phyloP scores from a whole-genome alignment of 2,797 vertebrate genomes.

The Tympanoctomys barrerae region DNA sequence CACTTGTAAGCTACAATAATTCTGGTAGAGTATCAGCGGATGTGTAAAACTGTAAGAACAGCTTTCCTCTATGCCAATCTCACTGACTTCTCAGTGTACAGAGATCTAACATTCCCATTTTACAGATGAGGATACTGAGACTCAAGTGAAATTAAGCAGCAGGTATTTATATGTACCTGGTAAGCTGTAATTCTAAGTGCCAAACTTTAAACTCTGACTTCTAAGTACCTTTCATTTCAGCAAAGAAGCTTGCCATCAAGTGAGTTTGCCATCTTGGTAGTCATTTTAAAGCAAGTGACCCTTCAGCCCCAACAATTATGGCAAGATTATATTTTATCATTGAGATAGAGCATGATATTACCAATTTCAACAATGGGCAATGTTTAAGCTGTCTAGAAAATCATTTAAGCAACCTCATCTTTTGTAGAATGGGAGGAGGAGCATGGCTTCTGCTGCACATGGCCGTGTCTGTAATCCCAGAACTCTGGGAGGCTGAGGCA shows the following conservation, averaged over 20 bases:
- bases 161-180: not conserved
- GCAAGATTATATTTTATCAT: not conserved
- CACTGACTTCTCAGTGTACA: conserved; percentile 4
- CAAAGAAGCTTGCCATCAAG: not conserved
- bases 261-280: not conserved
- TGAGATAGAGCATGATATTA: not conserved
- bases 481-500: not conserved
- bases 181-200: not conserved
- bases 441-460: not conserved
- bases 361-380: not conserved
- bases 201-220: not conserved
- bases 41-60: conserved; percentile 18
- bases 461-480: too few species aligned
- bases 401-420: not conserved
- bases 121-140: conserved; percentile 33
- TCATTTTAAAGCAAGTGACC: not conserved
- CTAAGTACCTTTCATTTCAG: not conserved
- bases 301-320: not conserved
- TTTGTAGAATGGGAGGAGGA: conserved; percentile 43
- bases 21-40: conserved; percentile 8
- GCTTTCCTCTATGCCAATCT: conserved; percentile 39
- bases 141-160: not conserved
- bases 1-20: conserved; percentile 1
- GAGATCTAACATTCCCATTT: not conserved
- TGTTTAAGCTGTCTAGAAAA: conserved; percentile 29